Evolutionary conservation across 2,888 invertebrate species (phyloP), one percentile per base, ranked within the genome.

Genomic region (Therioaphis trifolii): DNA sequence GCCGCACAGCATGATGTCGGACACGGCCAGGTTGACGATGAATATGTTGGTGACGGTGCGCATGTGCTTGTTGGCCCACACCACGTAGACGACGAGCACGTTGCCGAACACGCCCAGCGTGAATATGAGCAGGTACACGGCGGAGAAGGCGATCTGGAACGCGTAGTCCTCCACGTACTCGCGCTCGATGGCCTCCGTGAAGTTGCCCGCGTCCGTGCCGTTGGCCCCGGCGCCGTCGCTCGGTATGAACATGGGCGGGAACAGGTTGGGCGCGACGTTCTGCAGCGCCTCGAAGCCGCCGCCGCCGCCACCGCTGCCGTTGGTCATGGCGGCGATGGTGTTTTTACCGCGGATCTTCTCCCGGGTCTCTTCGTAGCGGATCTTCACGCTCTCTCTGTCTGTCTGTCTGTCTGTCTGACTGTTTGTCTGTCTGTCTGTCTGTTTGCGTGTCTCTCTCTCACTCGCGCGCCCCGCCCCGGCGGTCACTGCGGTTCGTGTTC

Each of bases 21-120:
- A 96, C 49, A 98, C 90, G 0, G 99, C 99, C 87, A 99, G 90
- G 89, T 99, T 99, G 63, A 96, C 96, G 88, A 99, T 99, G 90
- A 99, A 99, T 77, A 97, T 92, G 89, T 99, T 99, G 4, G 99
- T 99, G 55, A 99, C 98, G 0, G 98, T 97, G 88, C 98, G 98
- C 98, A 99, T 98, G 43, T 95, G 94, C 86, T 93, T 94, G 89
- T 97, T 98, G 46, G 96, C 91, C 52, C 95, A 92, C 9, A 99
- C 98, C 21, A 99, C 97, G 88, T 94, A 98, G 88, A 97, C 96
- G 29, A 99, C 98, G 24, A 99, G 90, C 0, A 94, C 91, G 89
- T 98, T 98, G 0, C 98, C 98, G 86, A 94, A 93, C 1, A 97
- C 90, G 3, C 99, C 99, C 66, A 87, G 90, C 0, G 95, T 91